Base-by-base conservation (phyloP, 2,888 invertebrate species). In the Watsonalla cultraria region DNA sequence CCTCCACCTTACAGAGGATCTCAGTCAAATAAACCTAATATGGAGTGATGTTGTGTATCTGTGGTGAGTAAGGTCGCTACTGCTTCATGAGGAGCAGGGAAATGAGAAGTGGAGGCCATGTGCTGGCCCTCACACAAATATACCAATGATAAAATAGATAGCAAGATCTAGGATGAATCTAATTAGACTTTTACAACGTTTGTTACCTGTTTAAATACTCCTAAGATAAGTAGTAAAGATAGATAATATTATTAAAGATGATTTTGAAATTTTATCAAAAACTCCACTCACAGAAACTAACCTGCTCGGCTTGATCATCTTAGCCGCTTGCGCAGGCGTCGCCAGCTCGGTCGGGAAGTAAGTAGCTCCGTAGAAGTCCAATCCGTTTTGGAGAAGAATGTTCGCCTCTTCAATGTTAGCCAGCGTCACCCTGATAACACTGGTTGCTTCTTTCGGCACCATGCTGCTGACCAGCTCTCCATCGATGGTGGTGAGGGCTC, bases 361-460 rank as follows among this genome's bases (percentile, higher is more conserved):
- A 33, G 96, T 96, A 47, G 96, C 96, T 15, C 96, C 96, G 77
- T 96, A 96, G 89, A 96, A 96, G 85, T 96, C 96, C 56, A 96
- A 90, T 0, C 96, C 96, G 72, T 96, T 95, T 82, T 96, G 96
- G 55, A 96, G 91, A 54, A 96, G 89, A 69, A 93, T 93, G 80
- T 95, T 95, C 66, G 94, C 95, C 74, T 96, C 95, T 65, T 95
- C 95, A 60, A 95, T 91, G 55, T 93, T 95, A 55, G 95, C 95
- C 62, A 96, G 85, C 0, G 95, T 95, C 54, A 96, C 92, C 56
- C 95, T 92, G 46, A 96, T 92, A 8, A 95, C 93, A 59, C 94
- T 93, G 55, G 92, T 92, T 7, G 92, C 91, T 60, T 94, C 94
- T 64, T 92, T 87, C 6, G 92, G 92, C 52, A 90, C 78, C 90